A percentile compares a stretch with the other conserved stretches of the same genome.
Conservation (phyloP, 2,888 invertebrate genomes). For the Drosophila planitibia region DNA sequence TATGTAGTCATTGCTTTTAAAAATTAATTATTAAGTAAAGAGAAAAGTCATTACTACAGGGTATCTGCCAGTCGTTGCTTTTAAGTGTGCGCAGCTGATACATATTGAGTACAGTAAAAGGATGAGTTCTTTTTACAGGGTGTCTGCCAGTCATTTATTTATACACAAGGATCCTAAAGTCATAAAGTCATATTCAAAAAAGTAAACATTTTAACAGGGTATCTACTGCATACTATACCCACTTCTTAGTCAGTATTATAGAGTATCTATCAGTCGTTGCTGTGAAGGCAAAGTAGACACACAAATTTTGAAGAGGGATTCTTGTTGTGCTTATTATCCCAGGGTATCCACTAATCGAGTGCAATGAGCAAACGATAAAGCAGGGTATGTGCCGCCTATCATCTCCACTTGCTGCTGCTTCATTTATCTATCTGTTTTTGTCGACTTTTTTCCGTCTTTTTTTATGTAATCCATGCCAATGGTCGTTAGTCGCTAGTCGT, state of each 20-base stretch:
- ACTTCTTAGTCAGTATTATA: too few relatives aligned
- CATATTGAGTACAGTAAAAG: not conserved
- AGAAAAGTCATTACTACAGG: not conserved
- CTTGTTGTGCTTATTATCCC: not conserved
- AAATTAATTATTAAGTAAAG: too few relatives aligned
- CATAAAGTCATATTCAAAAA: not conserved
- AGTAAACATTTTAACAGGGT: not conserved
- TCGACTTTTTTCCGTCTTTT: constrained; percentile 4
- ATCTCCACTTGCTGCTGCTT: not conserved
- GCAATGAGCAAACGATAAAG: not conserved
- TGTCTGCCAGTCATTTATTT: not conserved
- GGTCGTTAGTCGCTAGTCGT: constrained; percentile 67
- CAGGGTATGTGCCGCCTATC: not conserved
- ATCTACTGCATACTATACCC: not conserved
- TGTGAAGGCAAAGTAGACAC: not conserved
- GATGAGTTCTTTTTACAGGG: not conserved
- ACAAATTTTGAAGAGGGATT: not conserved
- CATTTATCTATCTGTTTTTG: not conserved
- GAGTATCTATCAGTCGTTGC: not conserved
- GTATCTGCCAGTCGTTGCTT: constrained; percentile 1
- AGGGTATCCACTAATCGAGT: not conserved
- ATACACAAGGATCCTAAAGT: not conserved
- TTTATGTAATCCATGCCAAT: constrained; percentile 56
- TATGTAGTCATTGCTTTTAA: too few relatives aligned
- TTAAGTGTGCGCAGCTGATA: not conserved